Base-by-base conservation (phyloP, 2,888 invertebrate species). In the Scotopteryx bipunctaria region DNA sequence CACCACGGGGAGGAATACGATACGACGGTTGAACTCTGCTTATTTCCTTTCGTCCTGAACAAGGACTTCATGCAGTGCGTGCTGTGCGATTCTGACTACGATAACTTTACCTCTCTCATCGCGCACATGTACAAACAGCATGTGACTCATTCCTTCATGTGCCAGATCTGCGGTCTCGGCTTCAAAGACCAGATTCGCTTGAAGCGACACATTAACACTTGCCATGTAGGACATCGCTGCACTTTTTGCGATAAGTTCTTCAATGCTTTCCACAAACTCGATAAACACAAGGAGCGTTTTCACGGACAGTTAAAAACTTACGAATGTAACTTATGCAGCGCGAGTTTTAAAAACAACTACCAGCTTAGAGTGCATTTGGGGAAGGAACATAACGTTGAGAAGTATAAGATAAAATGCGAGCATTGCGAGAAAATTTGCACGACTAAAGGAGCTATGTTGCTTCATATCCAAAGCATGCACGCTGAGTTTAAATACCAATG, bases 401-500 rank as follows among this genome's bases (percentile, higher is more conserved):
- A 83, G 35, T 85, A 81, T 33, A 67, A 64, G 3, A 73, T 85
- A 0, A 77, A 81, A 60, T 87, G 87, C 46, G 76, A 83, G n/a
- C 63, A 76, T 3, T 84, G 92, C 70, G 77, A 91, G 32, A 86
- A 84, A 61, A 59, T 86, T 27, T 82, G 82, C 13, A 78, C 77
- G 0, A 86, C 86, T 0, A 92, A 92, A 78, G 91, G 92, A 0
- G 91, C 92, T 0, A 78, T 92, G 71, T 60, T 88, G 0, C 72
- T 91, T 15, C 92, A 92, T 45, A 79, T 91, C 33, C 88, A 92
- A 13, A 86, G 88, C 0, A 72, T 87, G 9, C 92, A 92, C 64
- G 85, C 91, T 0, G 69, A 76, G 0, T 32, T 66, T 0, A 71
- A 64, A 21, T 85, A 71, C 31, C 64, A 77, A 41, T 87, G 87